Percentiles rank a stretch among this genome's conserved stretches.
Evolutionary conservation across 2,888 invertebrate genomes (phyloP).

Genomic region (Prosapia bicincta): DNA sequence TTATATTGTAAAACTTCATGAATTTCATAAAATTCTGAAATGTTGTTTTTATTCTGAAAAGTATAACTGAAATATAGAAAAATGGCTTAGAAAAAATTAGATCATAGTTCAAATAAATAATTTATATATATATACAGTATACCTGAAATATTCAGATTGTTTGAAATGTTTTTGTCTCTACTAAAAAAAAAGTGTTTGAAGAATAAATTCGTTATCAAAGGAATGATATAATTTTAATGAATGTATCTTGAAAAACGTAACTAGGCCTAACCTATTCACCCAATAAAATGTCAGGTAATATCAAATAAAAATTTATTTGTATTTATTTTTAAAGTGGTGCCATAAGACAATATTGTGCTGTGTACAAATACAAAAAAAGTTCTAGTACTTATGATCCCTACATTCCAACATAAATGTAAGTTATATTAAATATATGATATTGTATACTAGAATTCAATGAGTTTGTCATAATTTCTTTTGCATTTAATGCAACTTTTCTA

Average conservation of each 20-base stretch:
- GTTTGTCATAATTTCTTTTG: background rate
- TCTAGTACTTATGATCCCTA: conserved; percentile 23
- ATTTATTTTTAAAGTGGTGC: conserved; percentile 19
- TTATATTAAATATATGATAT: conserved; percentile 6
- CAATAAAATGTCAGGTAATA: background rate
- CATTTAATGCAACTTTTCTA: background rate
- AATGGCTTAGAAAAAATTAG: background rate
- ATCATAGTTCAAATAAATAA: background rate
- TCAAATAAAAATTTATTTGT: background rate
- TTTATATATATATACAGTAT: background rate
- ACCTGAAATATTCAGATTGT: background rate
- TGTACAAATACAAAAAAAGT: conserved; percentile 21
- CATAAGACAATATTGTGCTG: conserved; percentile 28
- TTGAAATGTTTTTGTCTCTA: background rate
- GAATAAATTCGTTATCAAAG: background rate
- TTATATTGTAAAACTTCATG: background rate
- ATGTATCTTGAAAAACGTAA: background rate
- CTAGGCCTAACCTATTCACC: background rate
- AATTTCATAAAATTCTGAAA: background rate
- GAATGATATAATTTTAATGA: background rate
- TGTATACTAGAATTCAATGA: background rate
- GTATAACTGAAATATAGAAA: background rate
- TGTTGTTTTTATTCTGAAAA: background rate
- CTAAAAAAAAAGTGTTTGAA: background rate
- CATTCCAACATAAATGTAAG: conserved; percentile 26